Evolutionary conservation across 2,113 vertebrate species (phyloP), one percentile per base, ranked within the genome.

Genomic region (Motacilla tschutschensis): DNA sequence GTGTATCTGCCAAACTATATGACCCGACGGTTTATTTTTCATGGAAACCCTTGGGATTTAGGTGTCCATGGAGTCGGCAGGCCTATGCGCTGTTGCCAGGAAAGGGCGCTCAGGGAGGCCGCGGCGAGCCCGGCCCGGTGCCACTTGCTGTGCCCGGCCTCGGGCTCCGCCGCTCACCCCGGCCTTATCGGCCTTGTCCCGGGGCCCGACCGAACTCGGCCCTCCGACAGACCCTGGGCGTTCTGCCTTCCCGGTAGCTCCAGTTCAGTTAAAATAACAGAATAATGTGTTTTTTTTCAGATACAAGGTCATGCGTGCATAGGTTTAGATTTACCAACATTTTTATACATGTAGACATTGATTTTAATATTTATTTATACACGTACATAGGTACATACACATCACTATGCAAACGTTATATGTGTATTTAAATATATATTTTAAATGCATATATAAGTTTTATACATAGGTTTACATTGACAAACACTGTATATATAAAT

Each of bases 1-100:
- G 15, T 20, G 6, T 8, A 6, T 44, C 18, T 14, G 18, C 31
- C 21, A 43, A 47, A 38, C 40, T 10, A 5, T 1, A 16, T 1
- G 36, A 6, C 26, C 24, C 8, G 12, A 50, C 5, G 6, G 3
- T 28, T 26, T 51, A 0, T 12, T 38, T 66, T 75, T 38, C 20
- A 19, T 9, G 31, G 29, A 41, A 48, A 12, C 14, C 14, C 10
- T 51, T 6, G 55, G 26, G 16, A 40, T 48, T 24, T 14, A 46
- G 48, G 57, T 3, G 4, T 4, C 35, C 28, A 0, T 8, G 41
- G 40, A 13, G 25, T 38, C 43, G 14, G 31, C 1, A 2, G 43
- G 35, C 20, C 4, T 71, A 19, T 35, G 43, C 5, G 2, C 14
- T 38, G 58, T 3, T 22, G 44, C n/a, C 7, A 1, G 6, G n/a